Conservation (phyloP, 2,797 vertebrate genomes). For the Pipistrellus kuhlii region DNA sequence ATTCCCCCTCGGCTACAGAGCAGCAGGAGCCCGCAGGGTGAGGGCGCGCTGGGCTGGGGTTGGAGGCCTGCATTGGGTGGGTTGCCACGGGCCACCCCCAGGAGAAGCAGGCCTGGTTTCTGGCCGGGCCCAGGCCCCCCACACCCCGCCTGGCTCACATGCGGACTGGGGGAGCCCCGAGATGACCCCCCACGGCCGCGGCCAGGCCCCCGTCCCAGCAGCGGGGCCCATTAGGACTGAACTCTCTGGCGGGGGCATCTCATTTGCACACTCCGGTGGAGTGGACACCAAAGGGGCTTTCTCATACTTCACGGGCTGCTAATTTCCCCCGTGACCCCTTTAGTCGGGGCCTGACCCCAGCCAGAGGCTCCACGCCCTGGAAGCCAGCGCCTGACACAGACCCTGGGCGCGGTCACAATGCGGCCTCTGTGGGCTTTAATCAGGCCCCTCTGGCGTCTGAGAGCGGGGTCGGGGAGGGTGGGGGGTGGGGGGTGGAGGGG, state of each 20-base stretch:
- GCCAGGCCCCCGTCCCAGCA: conserved; percentile 71
- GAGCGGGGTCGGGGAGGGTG: conserved; percentile 80
- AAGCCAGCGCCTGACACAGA: conserved; percentile 92
- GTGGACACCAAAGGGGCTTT: conserved; percentile 90
- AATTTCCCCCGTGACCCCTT: conserved; percentile 95
- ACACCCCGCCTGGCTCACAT: rapidly evolving
- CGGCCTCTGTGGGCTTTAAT: conserved; percentile 88
- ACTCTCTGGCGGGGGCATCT: conserved; percentile 87
- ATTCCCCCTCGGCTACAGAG: not conserved
- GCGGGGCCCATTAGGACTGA: conserved; percentile 84
- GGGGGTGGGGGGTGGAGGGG: conserved; percentile 74
- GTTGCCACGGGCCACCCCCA: not conserved
- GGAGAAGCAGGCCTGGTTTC: not conserved
- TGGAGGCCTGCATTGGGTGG: not conserved
- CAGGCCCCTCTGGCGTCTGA: conserved; percentile 88
- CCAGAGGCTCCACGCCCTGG: conserved; percentile 88
- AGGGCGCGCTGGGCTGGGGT: not conserved
- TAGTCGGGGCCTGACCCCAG: conserved; percentile 92
- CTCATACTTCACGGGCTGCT: conserved; percentile 94
- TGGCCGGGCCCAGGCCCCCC: not conserved
- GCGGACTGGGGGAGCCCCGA: not conserved
- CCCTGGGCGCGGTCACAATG: conserved; percentile 90
- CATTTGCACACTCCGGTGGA: conserved; percentile 92
- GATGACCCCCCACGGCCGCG: rapidly evolving
- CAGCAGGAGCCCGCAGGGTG: not conserved